phyloP scores from a whole-genome alignment of 2,797 vertebrate genomes.

The Oreochromis mossambicus region DNA sequence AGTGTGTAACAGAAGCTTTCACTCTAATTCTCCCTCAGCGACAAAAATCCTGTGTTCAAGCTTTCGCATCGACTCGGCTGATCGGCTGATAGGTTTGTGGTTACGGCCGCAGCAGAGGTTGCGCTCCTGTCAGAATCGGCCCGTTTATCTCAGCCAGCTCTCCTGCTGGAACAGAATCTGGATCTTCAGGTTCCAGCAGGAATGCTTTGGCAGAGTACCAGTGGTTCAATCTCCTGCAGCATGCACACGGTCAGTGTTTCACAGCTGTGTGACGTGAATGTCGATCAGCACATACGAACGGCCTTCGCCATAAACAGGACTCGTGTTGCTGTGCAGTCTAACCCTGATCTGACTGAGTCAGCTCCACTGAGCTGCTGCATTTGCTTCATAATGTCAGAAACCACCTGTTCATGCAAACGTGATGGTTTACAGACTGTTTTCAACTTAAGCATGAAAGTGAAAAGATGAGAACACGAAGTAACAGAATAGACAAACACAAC shows the following conservation, averaged over 20 bases:
- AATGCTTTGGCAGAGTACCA: background rate
- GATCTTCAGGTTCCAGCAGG: background rate
- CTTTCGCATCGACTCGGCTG: background rate
- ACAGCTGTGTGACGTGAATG: background rate
- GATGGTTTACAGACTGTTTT: fast-evolving
- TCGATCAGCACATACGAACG: fast-evolving
- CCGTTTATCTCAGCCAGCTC: background rate
- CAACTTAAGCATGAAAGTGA: background rate
- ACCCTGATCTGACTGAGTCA: background rate
- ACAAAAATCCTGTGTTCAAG: background rate
- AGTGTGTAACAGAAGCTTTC: background rate
- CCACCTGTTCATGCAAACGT: background rate
- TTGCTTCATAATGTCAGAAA: background rate
- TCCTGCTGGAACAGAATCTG: background rate
- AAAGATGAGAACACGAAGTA: background rate
- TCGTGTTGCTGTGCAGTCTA: background rate
- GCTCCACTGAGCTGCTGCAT: background rate
- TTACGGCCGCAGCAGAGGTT: background rate
- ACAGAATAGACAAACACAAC: background rate
- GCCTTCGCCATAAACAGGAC: background rate
- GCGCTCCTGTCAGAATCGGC: background rate
- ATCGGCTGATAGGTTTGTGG: background rate
- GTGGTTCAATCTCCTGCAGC: background rate
- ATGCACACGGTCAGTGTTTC: background rate
- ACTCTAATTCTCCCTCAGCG: background rate